These are phyloP conservation scores for Lottia gigantea DNA, from an alignment of 2,888 invertebrate species.

Conservation along the genomic window DNA sequence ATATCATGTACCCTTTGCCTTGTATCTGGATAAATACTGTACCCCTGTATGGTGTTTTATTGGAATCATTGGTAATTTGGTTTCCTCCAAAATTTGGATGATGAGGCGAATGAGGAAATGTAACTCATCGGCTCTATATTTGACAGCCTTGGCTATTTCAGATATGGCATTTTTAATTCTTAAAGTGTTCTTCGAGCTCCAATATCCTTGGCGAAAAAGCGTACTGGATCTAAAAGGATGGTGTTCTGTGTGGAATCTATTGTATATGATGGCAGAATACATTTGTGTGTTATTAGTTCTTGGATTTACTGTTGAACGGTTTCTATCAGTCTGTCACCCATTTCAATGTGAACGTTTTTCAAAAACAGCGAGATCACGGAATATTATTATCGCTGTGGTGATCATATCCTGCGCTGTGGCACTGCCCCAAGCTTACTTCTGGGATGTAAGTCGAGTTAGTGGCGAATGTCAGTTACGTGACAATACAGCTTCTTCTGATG, in stretches of 20 bases:
- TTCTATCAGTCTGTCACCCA: constrained; percentile 58
- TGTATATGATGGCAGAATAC: constrained; percentile 61
- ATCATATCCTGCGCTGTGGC: constrained; percentile 44
- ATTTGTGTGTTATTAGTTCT: constrained; percentile 62
- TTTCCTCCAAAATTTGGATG: constrained; percentile 62
- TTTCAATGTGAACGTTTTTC: constrained; percentile 60
- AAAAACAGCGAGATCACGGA: constrained; percentile 50
- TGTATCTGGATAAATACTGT: constrained; percentile 53
- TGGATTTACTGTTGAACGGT: constrained; percentile 63
- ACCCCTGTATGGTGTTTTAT: constrained; percentile 62
- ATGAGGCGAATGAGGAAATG: constrained; percentile 54
- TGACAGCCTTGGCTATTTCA: constrained; percentile 59
- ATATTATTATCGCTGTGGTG: constrained; percentile 50
- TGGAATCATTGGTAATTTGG: constrained; percentile 60
- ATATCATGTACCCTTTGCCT: constrained; percentile 42
- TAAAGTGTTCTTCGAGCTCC: constrained; percentile 58
- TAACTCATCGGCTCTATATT: constrained; percentile 63
- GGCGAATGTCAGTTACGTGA: constrained; percentile 35
- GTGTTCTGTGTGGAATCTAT: constrained; percentile 60
- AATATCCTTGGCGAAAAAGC: constrained; percentile 58
- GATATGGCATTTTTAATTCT: constrained; percentile 58
- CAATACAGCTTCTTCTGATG: constrained; percentile 26
- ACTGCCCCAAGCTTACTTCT: constrained; percentile 61
- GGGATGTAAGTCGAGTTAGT: constrained; percentile 45
- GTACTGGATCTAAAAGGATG: constrained; percentile 46